These are phyloP conservation scores for Apodemus sylvaticus DNA, from an alignment of 2,113 vertebrate genomes.

Conservation along the genomic window DNA sequence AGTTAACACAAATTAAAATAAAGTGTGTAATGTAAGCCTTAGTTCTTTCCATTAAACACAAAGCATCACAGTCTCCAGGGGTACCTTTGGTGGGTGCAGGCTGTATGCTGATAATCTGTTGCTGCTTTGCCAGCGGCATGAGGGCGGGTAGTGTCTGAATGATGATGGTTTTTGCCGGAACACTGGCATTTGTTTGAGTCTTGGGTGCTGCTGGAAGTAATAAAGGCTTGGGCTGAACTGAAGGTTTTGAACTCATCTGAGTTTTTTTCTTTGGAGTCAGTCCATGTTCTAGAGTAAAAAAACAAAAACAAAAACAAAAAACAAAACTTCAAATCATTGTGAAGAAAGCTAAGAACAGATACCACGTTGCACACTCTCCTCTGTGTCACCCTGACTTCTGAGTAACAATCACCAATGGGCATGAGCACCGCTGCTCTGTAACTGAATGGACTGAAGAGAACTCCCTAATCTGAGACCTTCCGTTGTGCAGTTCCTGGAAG, in stretches of 20 bases:
- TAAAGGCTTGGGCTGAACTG: slow-evolving; percentile 92
- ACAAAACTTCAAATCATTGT: slow-evolving; percentile 37
- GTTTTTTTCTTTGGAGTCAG: slow-evolving; percentile 87
- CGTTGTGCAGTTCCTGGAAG: not conserved
- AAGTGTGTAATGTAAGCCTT: not conserved
- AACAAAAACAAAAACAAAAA: not conserved
- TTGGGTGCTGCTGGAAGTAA: slow-evolving; percentile 91
- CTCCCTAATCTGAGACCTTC: not conserved
- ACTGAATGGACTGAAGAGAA: not conserved
- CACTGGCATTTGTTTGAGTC: slow-evolving; percentile 83
- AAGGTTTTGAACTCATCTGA: slow-evolving; percentile 88
- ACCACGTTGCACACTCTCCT: not conserved
- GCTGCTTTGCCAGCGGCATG: slow-evolving; percentile 89
- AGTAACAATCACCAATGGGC: not conserved
- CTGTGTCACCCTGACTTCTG: not conserved
- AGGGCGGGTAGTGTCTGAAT: slow-evolving; percentile 92
- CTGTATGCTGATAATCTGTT: slow-evolving; percentile 89
- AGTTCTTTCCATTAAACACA: not conserved
- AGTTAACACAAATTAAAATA: not conserved
- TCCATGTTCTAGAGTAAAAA: slow-evolving; percentile 84
- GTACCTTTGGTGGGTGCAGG: slow-evolving; percentile 91
- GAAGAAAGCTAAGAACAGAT: slow-evolving; percentile 29
- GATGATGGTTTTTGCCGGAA: slow-evolving; percentile 94
- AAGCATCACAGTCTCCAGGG: not conserved
- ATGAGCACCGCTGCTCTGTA: not conserved